Conservation (phyloP, 1,140 invertebrate genomes). For the Eumaeus atala region DNA sequence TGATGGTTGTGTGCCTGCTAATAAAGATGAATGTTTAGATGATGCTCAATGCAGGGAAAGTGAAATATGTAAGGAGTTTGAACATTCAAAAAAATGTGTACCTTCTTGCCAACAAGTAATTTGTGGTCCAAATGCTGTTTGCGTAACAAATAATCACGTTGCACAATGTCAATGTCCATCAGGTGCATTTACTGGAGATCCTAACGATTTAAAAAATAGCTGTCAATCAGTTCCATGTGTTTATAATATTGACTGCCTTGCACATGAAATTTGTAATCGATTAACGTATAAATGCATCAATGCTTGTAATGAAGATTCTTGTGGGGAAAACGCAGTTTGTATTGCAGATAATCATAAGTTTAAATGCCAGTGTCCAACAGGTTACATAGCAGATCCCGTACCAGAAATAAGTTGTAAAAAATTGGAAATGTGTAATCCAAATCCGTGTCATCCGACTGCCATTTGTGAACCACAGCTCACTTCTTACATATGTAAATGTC, state of each 20-base stretch:
- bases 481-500: slow-evolving; percentile 84
- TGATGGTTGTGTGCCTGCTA: slow-evolving; percentile 83
- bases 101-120: slow-evolving; percentile 83
- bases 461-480: slow-evolving; percentile 81
- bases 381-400: slow-evolving; percentile 85
- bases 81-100: slow-evolving; percentile 76
- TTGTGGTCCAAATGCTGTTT: slow-evolving; percentile 90
- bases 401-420: slow-evolving; percentile 86
- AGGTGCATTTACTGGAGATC: slow-evolving; percentile 88
- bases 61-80: slow-evolving; percentile 79
- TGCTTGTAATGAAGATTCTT: slow-evolving; percentile 86
- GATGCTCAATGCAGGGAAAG: slow-evolving; percentile 88
- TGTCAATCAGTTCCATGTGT: slow-evolving; percentile 88
- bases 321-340: slow-evolving; percentile 91
- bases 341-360: slow-evolving; percentile 88
- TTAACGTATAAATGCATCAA: slow-evolving; percentile 87
- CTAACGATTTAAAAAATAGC: slow-evolving; percentile 82
- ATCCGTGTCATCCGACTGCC: slow-evolving; percentile 87
- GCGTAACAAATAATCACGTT: slow-evolving; percentile 90
- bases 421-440: slow-evolving; percentile 81
- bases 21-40: slow-evolving; percentile 83
- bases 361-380: slow-evolving; percentile 88
- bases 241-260: slow-evolving; percentile 87
- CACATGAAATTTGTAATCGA: slow-evolving; percentile 85
- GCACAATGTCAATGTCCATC: slow-evolving; percentile 91